Evolutionary conservation across 2,888 invertebrate species (phyloP), one percentile per base, ranked within the genome.

Genomic region (Leptinotarsa haldemani): DNA sequence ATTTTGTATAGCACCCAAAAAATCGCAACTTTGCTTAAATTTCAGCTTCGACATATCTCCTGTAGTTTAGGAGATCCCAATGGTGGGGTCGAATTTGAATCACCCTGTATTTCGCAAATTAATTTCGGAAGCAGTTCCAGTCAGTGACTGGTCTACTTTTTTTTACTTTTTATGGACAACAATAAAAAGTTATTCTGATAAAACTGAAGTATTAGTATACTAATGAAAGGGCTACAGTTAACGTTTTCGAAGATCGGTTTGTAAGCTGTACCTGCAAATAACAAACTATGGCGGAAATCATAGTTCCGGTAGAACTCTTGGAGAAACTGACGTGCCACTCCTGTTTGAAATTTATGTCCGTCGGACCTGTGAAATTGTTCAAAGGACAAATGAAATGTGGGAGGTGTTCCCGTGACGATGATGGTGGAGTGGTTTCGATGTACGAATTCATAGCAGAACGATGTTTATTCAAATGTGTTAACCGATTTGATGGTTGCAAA

Each of bases 401-500:
- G 20, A 70, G 77, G 56, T 77, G 77, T 63, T n/a, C 48, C n/a
- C 40, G 61, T 61, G 40, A 40, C 13, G 64, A 71, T n/a, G 70
- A 68, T n/a, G 74, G 70, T 52, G 71, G 67, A 3, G 68, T 69
- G 12, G 50, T 47, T n/a, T 77, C 77, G 48, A 18, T 70, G 7
- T 74, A 70, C 47, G 65, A 66, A 50, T 61, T 47, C 3, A 22
- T 78, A 20, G 72, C 75, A 5, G 67, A 73, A 48, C 61, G 71
- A 13, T 52, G 70, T 50, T 18, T 75, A 18, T 77, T 77, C 50
- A 72, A 72, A 58, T 77, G 75, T 50, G 46, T 77, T 2, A 77
- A 77, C 40, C 58, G 75, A 63, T 75, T 64, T 20, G 75, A 74
- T 20, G 77, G 77, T 4, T 77, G 77, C 48, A 66, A 58, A 61